Evolutionary conservation across 1,140 invertebrate species (phyloP), one percentile per base, ranked within the genome.

Genomic region (Trachymyrmex septentrionalis): DNA sequence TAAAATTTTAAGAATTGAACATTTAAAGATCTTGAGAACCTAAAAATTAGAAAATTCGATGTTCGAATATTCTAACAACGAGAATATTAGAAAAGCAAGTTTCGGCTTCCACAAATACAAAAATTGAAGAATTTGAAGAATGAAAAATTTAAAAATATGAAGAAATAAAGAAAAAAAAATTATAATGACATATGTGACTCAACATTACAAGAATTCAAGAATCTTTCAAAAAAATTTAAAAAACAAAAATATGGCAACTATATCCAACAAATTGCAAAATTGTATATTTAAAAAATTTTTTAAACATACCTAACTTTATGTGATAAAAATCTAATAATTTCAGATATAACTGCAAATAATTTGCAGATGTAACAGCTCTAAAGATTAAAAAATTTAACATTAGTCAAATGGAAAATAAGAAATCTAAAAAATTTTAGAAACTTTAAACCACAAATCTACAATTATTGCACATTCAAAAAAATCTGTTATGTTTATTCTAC

Each of bases 131-230:
- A n/a, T 69, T 69, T 6, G 6, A 34, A 38, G 14, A 80, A 38
- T 38, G 55, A 34, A 69, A 50, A 12, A 69, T 80, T 16, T 30
- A 9, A 55, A 66, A 34, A 24, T 21, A 30, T 80, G 1, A 38
- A 80, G 48, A 69, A 53, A 69, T 27, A 14, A 78, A 78, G 16
- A 14, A n/a, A n/a, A n/a, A n/a, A n/a, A n/a, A n/a, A 50, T 78
- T 34, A 12, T 3, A 38, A 38, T 38, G 3, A 69, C 38, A 73
- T 44, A 44, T 30, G n/a, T 76, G 30, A 38, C 19, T 48, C 14
- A 61, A 48, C 44, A 72, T 27, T 72, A 14, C 5, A 82, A 82
- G 1, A 61, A 50, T 59, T 30, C 57, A 72, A 61, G 9, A 61
- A 16, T 55, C 24, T 59, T 10, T 38, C 30, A 57, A 55, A 16